Conservation (phyloP, 2,888 invertebrate species). For the Coenonympha arcania region DNA sequence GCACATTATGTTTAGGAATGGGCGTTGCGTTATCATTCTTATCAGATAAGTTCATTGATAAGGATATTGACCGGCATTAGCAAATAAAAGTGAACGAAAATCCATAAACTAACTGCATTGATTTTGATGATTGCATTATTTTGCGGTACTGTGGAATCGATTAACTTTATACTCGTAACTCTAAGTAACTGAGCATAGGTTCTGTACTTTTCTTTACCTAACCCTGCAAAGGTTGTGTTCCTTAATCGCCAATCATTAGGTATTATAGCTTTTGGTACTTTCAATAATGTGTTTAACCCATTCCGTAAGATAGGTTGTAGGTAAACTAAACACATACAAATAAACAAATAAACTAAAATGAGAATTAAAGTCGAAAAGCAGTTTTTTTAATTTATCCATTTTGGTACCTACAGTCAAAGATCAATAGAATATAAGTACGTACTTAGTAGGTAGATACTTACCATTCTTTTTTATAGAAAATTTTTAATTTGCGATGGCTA, state of each 20-base stretch:
- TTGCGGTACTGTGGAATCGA: neutral
- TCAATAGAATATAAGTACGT: neutral
- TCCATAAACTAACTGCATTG: neutral
- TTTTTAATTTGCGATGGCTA: neutral
- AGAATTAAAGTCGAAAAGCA: too few species aligned
- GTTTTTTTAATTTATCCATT: neutral
- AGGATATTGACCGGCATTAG: constrained; percentile 3
- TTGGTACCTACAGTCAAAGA: neutral
- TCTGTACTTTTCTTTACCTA: too few species aligned
- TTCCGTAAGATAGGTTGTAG: too few species aligned
- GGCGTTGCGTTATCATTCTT: constrained; percentile 18
- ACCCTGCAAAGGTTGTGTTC: too few species aligned
- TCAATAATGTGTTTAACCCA: too few species aligned
- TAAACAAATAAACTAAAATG: too few species aligned
- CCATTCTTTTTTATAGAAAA: neutral
- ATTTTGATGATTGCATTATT: neutral
- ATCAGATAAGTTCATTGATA: constrained; percentile 18
- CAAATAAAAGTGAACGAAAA: neutral
- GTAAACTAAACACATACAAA: too few species aligned
- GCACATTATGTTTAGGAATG: neutral
- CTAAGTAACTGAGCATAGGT: too few species aligned
- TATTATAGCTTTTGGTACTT: too few species aligned
- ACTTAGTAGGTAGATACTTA: neutral
- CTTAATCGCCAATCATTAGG: too few species aligned
- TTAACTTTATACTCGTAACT: too few species aligned